Conservation (phyloP, 2,888 invertebrate genomes). For the Nephrotoma flavescens region DNA sequence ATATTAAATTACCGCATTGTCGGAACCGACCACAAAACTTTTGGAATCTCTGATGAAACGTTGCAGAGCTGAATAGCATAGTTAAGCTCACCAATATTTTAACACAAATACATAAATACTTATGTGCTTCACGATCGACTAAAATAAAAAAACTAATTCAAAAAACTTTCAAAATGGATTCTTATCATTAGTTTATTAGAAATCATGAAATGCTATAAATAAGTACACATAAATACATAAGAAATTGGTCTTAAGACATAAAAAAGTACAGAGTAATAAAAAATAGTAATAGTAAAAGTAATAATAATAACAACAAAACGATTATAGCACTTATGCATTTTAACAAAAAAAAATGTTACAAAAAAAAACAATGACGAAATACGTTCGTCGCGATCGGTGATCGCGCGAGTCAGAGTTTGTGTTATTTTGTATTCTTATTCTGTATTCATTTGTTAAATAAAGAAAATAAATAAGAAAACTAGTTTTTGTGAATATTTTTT, state of each 20-base stretch:
- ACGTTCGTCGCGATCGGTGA: background rate
- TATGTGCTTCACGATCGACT: background rate
- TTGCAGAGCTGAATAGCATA: background rate
- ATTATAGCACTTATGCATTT: background rate
- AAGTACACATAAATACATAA: background rate
- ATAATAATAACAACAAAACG: background rate
- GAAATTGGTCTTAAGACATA: background rate
- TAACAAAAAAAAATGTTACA: background rate
- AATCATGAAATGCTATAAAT: background rate
- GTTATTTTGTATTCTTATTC: background rate
- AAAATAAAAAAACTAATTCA: background rate
- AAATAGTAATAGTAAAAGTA: background rate
- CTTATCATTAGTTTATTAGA: background rate
- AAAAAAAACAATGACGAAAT: background rate
- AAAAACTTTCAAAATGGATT: background rate
- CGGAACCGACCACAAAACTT: background rate
- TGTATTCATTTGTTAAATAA: background rate
- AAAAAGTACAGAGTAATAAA: background rate
- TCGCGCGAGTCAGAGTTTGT: background rate
- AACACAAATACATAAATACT: background rate
- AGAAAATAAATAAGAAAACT: background rate
- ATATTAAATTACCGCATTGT: background rate
- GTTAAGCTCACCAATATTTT: background rate
- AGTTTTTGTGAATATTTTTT: background rate
- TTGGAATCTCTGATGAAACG: background rate